Base-by-base conservation (phyloP, 1,140 invertebrate genomes). In the Drosophila guanche region DNA sequence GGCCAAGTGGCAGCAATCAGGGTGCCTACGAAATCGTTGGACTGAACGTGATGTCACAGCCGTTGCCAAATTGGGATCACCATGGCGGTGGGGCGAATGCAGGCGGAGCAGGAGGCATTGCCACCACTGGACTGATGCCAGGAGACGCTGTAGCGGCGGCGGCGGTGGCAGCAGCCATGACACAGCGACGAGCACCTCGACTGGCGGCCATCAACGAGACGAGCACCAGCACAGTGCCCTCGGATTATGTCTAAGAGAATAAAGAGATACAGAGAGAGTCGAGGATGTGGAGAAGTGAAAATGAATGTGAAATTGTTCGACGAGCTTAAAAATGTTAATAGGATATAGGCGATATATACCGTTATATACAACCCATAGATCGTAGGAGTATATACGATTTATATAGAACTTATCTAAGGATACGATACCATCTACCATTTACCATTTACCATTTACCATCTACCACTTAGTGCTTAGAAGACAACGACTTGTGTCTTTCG, bases 181-280 rank as follows among this genome's bases (percentile, higher is more conserved):
- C 83, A 42, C 90, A 93, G 89, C 83, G 90, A 8, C 80, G 89
- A 22, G 78, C 90, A 43, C 92, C 93, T 58, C 92, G 94, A 60
- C 90, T 95, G 55, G 93, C 94, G n/a, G 94, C 94, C 46, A 95
- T 95, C 59, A 94, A 94, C 89, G 94, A 95, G 91, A 92, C 90
- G 37, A 90, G 84, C 80, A 93, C 93, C 33, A 92, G 93, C 51
- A 93, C 93, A 20, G 89, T 91, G 68, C 94, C 94, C 65, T 95
- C 94, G 60, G 94, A 95, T 76, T 95, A 95, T 90, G 94, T 95
- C 84, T 94, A 57, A 73, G 12, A 22, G 7, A 14, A 40, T 16
- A 52, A 23, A 27, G 25, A 50, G 51, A 50, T 6, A 12, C 90
- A 90, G 40, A 6, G 25, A 37, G 10, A 37, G 33, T 8, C 20